Conservation (phyloP, 2,113 vertebrate genomes). For the Loxodonta africana region DNA sequence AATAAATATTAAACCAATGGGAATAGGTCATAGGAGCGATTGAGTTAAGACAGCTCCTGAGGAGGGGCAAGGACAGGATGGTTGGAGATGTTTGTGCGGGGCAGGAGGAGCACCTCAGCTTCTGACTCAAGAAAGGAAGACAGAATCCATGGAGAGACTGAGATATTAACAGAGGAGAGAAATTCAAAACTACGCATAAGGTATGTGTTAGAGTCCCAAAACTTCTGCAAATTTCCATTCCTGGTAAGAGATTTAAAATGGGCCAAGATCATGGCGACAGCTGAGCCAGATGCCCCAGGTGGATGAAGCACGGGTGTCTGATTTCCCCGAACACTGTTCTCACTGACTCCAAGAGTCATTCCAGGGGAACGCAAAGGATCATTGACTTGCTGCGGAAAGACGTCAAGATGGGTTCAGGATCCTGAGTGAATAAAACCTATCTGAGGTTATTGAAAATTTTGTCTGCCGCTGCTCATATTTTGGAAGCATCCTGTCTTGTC, state of each 20-base stretch:
- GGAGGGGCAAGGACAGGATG: not conserved
- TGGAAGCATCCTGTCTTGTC: not conserved
- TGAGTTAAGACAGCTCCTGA: not conserved
- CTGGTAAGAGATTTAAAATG: not conserved
- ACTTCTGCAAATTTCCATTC: not conserved
- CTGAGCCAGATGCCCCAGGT: not conserved
- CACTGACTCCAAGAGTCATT: not conserved
- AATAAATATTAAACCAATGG: not conserved
- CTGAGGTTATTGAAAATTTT: not conserved
- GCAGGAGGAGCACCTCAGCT: not conserved
- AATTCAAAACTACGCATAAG: rapidly evolving
- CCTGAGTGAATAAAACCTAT: not conserved
- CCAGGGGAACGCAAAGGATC: not conserved
- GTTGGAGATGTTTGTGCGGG: not conserved
- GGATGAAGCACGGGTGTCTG: not conserved
- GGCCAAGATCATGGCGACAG: not conserved
- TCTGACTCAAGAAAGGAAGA: not conserved
- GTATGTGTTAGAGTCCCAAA: not conserved
- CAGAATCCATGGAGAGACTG: not conserved
- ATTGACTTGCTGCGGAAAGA: not conserved
- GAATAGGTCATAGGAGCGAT: not conserved
- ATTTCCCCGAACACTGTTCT: not conserved
- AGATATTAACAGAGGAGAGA: not conserved
- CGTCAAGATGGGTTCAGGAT: not conserved
- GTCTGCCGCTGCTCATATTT: not conserved